Base-by-base conservation (phyloP, 1,140 invertebrate species). In the Centruroides vittatus region DNA sequence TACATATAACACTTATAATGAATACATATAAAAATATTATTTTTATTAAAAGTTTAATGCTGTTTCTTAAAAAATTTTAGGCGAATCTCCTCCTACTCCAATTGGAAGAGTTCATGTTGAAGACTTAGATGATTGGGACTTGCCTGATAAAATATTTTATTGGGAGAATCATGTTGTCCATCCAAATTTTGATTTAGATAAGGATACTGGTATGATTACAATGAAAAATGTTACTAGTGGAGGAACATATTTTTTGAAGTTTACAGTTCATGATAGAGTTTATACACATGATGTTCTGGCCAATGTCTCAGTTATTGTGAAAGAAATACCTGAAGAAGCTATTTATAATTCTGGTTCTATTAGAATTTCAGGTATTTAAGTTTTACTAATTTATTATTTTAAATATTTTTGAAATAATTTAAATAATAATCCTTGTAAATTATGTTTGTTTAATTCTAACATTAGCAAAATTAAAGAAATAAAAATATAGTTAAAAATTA, bases 81-180 rank as follows among this genome's bases (percentile, higher is more conserved):
- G 90, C 55, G 85, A 90, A 75, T 86, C 89, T 64, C 89, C 88
- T 3, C 86, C 93, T 66, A 92, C 90, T 0, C 88, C 89, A 73
- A 93, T 98, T 64, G 94, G 95, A 35, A 79, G 90, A 62, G 93
- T 97, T 3, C 95, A 97, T 73, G 92, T 96, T 0, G 90, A 93
- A 72, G 94, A 98, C 77, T 75, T 92, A 52, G 94, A 98, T 73
- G 94, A 98, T 72, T 98, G 93, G 93, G 94, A 98, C 78, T 73
- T 95, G 63, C 88, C 89, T 0, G 93, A 98, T 72, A 98, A 98
- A 72, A 92, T 90, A 69, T 98, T 96, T 78, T 92, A 90, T 68
- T 94, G 90, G 88, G 80, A 80, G 53, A 75, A 82, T 55, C 88
- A 88, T 70, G 82, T 89, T 74, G 63, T 68, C 8, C 73, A 78